Evolutionary conservation across 2,797 vertebrate genomes (phyloP).

Genomic region (Gambusia yucatana): DNA sequence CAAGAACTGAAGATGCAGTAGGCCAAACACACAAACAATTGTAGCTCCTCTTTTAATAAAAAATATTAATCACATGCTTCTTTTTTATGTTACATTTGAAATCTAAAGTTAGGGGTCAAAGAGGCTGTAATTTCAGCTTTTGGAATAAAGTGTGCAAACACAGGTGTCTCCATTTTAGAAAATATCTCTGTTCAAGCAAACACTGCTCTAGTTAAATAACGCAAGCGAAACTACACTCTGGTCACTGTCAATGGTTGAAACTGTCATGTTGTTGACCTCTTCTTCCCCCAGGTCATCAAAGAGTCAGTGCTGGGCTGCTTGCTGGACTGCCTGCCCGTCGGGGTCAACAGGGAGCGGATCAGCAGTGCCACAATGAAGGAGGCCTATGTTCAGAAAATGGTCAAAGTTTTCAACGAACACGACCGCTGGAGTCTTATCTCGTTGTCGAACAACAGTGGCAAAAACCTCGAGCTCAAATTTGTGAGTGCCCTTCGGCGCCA

Average conservation of each 20-base stretch:
- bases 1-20: neutral
- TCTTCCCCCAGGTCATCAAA: slow-evolving; percentile 88
- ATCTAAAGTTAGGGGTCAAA: neutral
- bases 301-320: slow-evolving; percentile 91
- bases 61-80: neutral
- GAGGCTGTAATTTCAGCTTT: neutral
- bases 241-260: slow-evolving; percentile 35
- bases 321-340: slow-evolving; percentile 90
- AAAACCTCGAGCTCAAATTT: slow-evolving; percentile 97
- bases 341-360: slow-evolving; percentile 95
- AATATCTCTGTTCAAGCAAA: neutral
- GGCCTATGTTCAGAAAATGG: slow-evolving; percentile 98
- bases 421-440: slow-evolving; percentile 99
- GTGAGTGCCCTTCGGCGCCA: slow-evolving; percentile 90
- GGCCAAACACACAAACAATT: neutral
- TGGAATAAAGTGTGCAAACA: neutral
- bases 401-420: slow-evolving; percentile 91
- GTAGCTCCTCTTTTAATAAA: neutral
- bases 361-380: slow-evolving; percentile 93
- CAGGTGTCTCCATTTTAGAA: neutral
- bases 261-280: slow-evolving; percentile 48
- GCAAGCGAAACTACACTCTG: slow-evolving; percentile 13
- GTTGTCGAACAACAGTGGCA: slow-evolving; percentile 95
- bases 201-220: slow-evolving; percentile 5
- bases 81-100: neutral